A percentile compares a stretch with the other conserved stretches of the same genome.
Conservation (phyloP, 2,113 vertebrate species). For the Thamnaconus septentrionalis region DNA sequence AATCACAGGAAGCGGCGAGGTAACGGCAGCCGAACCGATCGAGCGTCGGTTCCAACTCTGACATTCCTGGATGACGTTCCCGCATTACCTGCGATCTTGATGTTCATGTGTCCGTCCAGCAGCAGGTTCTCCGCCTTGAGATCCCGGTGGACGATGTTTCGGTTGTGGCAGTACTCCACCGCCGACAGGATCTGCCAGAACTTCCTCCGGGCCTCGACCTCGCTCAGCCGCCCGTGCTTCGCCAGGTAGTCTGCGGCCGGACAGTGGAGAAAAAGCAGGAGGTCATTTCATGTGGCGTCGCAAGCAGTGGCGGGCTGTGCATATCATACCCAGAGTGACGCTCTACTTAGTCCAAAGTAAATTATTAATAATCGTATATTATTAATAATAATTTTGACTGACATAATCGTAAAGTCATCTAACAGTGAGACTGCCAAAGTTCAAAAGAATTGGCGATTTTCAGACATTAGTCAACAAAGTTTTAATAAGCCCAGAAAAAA, state of each 20-base stretch:
- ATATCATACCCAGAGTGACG: too few relatives aligned
- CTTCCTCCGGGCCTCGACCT: slow-evolving; percentile 91
- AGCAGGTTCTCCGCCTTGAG: slow-evolving; percentile 96
- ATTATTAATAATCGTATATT: too few relatives aligned
- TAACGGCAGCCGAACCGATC: slow-evolving; percentile 38
- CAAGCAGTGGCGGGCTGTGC: too few relatives aligned
- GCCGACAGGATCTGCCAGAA: slow-evolving; percentile 98
- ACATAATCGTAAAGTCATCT: too few relatives aligned
- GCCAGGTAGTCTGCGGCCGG: slow-evolving; percentile 89
- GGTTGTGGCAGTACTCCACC: slow-evolving; percentile 93
- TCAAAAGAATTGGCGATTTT: too few relatives aligned
- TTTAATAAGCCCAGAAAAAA: too few relatives aligned
- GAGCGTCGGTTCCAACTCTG: background rate
- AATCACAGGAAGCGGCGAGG: slow-evolving; percentile 15
- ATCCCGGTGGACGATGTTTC: slow-evolving; percentile 94
- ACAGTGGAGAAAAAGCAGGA: slow-evolving; percentile 15
- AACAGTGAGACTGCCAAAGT: too few relatives aligned
- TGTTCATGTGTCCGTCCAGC: slow-evolving; percentile 96
- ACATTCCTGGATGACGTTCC: too few relatives aligned
- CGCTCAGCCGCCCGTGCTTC: slow-evolving; percentile 91
- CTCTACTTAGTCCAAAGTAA: too few relatives aligned
- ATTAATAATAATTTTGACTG: too few relatives aligned
- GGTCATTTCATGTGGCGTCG: background rate
- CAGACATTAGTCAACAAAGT: too few relatives aligned
- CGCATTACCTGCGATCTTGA: slow-evolving; percentile 94